Conservation (phyloP, 2,113 vertebrate species). For the Ivindomyrus marchei region DNA sequence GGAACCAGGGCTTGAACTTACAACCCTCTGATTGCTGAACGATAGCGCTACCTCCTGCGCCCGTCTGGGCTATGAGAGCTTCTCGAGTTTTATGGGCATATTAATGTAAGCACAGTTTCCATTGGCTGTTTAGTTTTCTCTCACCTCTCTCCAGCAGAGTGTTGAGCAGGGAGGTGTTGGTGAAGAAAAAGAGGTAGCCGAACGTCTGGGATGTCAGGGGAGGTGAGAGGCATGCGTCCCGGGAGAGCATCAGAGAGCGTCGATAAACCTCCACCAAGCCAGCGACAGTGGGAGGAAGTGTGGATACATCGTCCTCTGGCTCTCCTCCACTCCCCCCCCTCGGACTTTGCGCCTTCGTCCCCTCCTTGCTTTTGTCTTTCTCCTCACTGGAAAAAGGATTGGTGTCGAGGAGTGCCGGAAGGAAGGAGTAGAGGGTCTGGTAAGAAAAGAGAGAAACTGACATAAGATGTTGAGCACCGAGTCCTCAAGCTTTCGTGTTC, state of each 20-base stretch:
- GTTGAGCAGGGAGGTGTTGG: slow-evolving; percentile 88
- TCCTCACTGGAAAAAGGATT: slow-evolving; percentile 76
- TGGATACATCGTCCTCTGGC: slow-evolving; percentile 58
- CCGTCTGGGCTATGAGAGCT: not conserved
- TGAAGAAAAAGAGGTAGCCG: slow-evolving; percentile 91
- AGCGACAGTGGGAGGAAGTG: slow-evolving; percentile 70
- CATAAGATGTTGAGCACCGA: not conserved
- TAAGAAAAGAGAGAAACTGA: slow-evolving; percentile 19
- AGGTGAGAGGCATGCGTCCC: slow-evolving; percentile 74
- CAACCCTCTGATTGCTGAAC: no score
- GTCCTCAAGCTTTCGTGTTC: not conserved
- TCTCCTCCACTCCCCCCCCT: slow-evolving; percentile 39
- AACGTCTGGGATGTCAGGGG: slow-evolving; percentile 87
- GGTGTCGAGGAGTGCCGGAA: slow-evolving; percentile 81
- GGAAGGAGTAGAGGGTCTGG: slow-evolving; percentile 80
- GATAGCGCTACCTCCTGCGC: no score
- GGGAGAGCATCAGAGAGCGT: slow-evolving; percentile 71
- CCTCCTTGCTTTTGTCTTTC: slow-evolving; percentile 55
- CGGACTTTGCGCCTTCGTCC: slow-evolving; percentile 23
- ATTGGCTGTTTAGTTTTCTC: slow-evolving; percentile 2
- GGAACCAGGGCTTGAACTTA: no score
- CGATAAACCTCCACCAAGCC: slow-evolving; percentile 78
- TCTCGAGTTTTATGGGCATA: not conserved
- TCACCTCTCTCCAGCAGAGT: slow-evolving; percentile 85
- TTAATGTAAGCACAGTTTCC: not conserved